phyloP scores from a whole-genome alignment of 2,113 vertebrate genomes.

The Pao palembangensis region DNA sequence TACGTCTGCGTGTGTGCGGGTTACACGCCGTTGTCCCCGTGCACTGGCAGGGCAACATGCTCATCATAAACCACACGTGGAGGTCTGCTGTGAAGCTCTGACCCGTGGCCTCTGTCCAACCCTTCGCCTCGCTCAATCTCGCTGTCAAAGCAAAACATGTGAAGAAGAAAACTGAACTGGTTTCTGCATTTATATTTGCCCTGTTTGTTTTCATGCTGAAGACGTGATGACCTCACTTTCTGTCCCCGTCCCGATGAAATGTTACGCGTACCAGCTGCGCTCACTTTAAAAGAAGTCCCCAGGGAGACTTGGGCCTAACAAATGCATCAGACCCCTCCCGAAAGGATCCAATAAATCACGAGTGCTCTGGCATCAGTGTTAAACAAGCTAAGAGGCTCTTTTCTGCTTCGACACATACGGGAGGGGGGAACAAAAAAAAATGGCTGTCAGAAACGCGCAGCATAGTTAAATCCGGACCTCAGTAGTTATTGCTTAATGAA shows the following conservation, averaged over 20 bases:
- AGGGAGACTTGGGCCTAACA: slow-evolving; percentile 48
- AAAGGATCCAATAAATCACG: slow-evolving; percentile 64
- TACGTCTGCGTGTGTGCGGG: slow-evolving; percentile 19
- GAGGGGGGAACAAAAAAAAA: not conserved
- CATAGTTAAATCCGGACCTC: slow-evolving; percentile 12
- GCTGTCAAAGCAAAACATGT: slow-evolving; percentile 12
- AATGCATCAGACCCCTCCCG: slow-evolving; percentile 57
- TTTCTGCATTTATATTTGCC: slow-evolving; percentile 14
- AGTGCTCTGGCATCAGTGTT: slow-evolving; percentile 60
- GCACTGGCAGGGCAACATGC: slow-evolving; percentile 23
- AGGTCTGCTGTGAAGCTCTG: slow-evolving; percentile 28
- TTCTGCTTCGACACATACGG: slow-evolving; percentile 4
- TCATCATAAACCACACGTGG: slow-evolving; percentile 30
- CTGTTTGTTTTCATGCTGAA: slow-evolving; percentile 3
- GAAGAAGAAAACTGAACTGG: slow-evolving; percentile 28
- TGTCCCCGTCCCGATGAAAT: slow-evolving; percentile 55
- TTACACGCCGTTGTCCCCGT: slow-evolving; percentile 3
- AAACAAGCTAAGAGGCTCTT: slow-evolving; percentile 60
- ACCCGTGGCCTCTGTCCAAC: slow-evolving; percentile 11
- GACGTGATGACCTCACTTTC: slow-evolving; percentile 62
- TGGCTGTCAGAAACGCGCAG: not conserved
- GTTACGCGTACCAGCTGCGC: slow-evolving; percentile 67
- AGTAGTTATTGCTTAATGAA: not conserved
- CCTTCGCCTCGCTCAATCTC: slow-evolving; percentile 15
- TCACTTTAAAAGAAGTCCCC: slow-evolving; percentile 54